These are phyloP conservation scores for Caenorhabditis sp. DNA, from an alignment of 2,888 invertebrate species.

Conservation along the genomic window DNA sequence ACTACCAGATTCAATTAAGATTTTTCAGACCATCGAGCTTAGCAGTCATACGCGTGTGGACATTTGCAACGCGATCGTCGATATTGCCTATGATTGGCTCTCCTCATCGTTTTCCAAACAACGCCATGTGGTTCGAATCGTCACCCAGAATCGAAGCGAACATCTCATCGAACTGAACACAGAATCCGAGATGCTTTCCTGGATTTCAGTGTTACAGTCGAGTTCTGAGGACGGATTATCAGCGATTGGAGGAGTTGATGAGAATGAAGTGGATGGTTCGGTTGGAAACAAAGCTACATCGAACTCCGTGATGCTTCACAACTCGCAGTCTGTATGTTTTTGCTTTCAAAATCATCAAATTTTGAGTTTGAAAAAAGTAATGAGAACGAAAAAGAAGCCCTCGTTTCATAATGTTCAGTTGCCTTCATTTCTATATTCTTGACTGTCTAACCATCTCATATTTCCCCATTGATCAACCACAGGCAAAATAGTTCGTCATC, in stretches of 20 bases:
- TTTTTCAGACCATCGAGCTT: constrained; percentile 60
- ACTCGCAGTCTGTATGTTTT: constrained; percentile 65
- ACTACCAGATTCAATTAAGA: neutral
- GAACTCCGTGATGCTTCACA: constrained; percentile 47
- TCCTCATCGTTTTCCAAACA: constrained; percentile 59
- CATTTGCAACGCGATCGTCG: constrained; percentile 70
- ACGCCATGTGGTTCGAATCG: constrained; percentile 71
- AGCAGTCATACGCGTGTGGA: constrained; percentile 68
- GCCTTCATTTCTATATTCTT: too few species aligned
- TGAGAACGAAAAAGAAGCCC: neutral
- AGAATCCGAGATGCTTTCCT: constrained; percentile 74
- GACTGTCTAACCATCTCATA: neutral
- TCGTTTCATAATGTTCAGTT: neutral
- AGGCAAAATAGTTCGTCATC: neutral
- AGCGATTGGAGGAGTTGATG: neutral
- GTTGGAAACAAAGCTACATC: constrained; percentile 15
- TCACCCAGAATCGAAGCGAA: constrained; percentile 68
- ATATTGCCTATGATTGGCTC: constrained; percentile 76
- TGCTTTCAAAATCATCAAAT: neutral
- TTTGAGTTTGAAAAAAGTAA: neutral
- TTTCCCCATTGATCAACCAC: neutral
- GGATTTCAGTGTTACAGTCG: constrained; percentile 72
- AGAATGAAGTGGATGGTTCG: neutral
- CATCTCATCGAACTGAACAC: constrained; percentile 71
- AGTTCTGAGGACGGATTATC: constrained; percentile 59